A percentile compares a stretch with the other conserved stretches of the same genome.
Conservation (phyloP, 2,888 invertebrate species). For the Formica aserva region DNA sequence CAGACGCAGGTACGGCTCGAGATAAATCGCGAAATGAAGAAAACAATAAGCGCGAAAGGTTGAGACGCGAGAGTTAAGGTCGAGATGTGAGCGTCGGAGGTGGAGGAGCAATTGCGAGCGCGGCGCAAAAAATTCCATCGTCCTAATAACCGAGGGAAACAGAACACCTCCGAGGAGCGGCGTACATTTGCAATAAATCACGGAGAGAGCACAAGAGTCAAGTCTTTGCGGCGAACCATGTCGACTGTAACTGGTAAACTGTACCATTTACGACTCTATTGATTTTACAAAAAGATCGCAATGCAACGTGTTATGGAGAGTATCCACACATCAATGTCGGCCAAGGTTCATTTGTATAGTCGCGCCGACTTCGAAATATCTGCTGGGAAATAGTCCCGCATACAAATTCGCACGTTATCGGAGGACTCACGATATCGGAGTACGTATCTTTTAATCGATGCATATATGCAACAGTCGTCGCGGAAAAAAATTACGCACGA, state of each 20-base stretch:
- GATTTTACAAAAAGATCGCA: constrained; percentile 71
- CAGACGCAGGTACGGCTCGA: constrained; percentile 4
- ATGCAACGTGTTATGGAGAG: constrained; percentile 55
- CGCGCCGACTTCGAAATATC: constrained; percentile 23
- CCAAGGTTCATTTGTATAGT: constrained; percentile 62
- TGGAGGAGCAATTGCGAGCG: constrained; percentile 33
- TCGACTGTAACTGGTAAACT: constrained; percentile 65
- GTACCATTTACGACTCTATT: constrained; percentile 70
- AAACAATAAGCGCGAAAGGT: constrained; percentile 51
- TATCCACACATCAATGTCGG: constrained; percentile 63
- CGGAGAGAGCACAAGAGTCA: constrained; percentile 66
- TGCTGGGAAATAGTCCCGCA: neutral
- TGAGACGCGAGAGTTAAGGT: constrained; percentile 33
- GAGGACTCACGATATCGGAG: neutral
- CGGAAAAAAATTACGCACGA: neutral
- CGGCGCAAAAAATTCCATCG: constrained; percentile 21
- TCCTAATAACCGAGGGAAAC: constrained; percentile 31
- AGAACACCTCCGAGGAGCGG: constrained; percentile 12
- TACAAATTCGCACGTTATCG: constrained; percentile 15
- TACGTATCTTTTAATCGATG: neutral
- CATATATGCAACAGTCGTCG: neutral
- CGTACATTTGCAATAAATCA: constrained; percentile 70
- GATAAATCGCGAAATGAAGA: constrained; percentile 31
- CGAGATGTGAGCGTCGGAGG: constrained; percentile 27
- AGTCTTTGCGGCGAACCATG: constrained; percentile 50